phyloP scores from a whole-genome alignment of 2,888 invertebrate species.

The Cryptocephalus moraei region DNA sequence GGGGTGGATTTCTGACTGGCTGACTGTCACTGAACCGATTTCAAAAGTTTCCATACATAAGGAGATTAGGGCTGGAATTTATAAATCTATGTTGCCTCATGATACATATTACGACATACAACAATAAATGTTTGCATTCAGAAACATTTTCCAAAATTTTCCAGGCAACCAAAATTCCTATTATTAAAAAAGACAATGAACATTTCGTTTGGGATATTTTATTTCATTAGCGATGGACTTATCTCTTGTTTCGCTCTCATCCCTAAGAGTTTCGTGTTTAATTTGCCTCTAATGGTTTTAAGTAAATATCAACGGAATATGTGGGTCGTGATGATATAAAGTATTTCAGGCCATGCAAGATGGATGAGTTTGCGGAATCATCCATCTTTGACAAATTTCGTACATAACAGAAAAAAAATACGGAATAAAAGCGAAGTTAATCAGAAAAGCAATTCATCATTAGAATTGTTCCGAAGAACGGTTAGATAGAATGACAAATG shows the following conservation, averaged over 20 bases:
- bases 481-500: slow-evolving; percentile 29
- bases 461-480: slow-evolving; percentile 12
- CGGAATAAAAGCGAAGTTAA: slow-evolving; percentile 18
- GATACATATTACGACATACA: too few relatives aligned
- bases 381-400: slow-evolving; percentile 14
- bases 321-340: too few relatives aligned
- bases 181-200: background rate
- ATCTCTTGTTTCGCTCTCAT: too few relatives aligned
- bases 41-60: slow-evolving; percentile 8
- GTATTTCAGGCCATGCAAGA: background rate
- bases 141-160: too few relatives aligned
- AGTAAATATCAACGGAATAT: too few relatives aligned
- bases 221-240: too few relatives aligned
- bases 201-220: too few relatives aligned
- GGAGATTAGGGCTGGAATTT: slow-evolving; percentile 3
- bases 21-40: slow-evolving; percentile 14
- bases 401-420: slow-evolving; percentile 10
- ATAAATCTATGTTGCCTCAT: background rate
- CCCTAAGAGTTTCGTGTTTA: too few relatives aligned
- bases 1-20: slow-evolving; percentile 21
- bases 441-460: slow-evolving; percentile 29
- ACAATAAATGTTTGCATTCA: too few relatives aligned
- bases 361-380: slow-evolving; percentile 9
- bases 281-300: too few relatives aligned
- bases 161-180: background rate